phyloP scores from a whole-genome alignment of 2,888 invertebrate genomes.

The Dryococelus australis region DNA sequence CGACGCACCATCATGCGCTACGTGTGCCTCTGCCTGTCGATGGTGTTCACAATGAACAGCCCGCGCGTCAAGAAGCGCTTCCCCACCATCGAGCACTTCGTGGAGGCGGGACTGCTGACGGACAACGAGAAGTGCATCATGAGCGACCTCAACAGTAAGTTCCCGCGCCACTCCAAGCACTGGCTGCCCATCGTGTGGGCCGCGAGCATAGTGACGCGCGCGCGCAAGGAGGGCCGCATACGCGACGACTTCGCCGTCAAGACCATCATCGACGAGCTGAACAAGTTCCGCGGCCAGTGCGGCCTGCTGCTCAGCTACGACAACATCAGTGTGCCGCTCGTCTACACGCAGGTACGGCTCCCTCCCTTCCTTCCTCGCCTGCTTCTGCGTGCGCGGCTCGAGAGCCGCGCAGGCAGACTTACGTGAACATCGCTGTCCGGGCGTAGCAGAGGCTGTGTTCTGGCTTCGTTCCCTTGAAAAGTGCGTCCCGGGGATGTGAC shows the following conservation, averaged over 20 bases:
- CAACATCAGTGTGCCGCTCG: slow-evolving; percentile 80
- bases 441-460: too few species aligned
- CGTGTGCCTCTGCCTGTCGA: slow-evolving; percentile 83
- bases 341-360: slow-evolving; percentile 73
- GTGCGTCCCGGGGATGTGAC: too few species aligned
- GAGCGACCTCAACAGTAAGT: slow-evolving; percentile 78
- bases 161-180: slow-evolving; percentile 86
- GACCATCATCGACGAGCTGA: slow-evolving; percentile 86
- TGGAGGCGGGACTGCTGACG: slow-evolving; percentile 82
- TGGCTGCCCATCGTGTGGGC: slow-evolving; percentile 94
- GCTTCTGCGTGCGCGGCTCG: too few species aligned
- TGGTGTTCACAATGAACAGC: slow-evolving; percentile 86
- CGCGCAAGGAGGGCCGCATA: slow-evolving; percentile 88
- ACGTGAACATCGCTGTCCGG: too few species aligned
- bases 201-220: slow-evolving; percentile 85
- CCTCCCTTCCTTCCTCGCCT: background rate
- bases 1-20: slow-evolving; percentile 83
- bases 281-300: slow-evolving; percentile 82
- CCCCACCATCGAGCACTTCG: slow-evolving; percentile 81
- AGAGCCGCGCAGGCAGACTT: too few species aligned
- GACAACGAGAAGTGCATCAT: slow-evolving; percentile 84
- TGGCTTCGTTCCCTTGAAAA: too few species aligned
- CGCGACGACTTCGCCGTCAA: slow-evolving; percentile 92
- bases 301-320: slow-evolving; percentile 79
- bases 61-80: slow-evolving; percentile 89